phyloP scores from a whole-genome alignment of 2,888 invertebrate species.

The Hyalella azteca region DNA sequence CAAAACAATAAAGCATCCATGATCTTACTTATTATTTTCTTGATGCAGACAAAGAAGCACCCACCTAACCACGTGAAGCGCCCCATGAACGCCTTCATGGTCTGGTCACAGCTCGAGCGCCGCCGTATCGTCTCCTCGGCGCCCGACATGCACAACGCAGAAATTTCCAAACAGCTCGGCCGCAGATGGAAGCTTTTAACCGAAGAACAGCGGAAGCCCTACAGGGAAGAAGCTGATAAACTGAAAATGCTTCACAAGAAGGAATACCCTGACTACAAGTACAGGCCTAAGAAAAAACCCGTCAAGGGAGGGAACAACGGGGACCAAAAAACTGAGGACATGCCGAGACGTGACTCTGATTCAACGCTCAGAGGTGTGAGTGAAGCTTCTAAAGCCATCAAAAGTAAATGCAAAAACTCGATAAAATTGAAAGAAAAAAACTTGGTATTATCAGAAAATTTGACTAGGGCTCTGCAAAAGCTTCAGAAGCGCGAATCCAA shows the following conservation, averaged over 20 bases:
- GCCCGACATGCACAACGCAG: slow-evolving; percentile 99
- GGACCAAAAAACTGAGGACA: not conserved
- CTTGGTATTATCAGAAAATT: slow-evolving; percentile 7
- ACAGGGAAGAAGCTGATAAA: slow-evolving; percentile 53
- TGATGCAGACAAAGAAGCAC: slow-evolving; percentile 88
- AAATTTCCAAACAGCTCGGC: slow-evolving; percentile 92
- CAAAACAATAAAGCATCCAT: not conserved
- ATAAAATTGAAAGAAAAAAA: not conserved
- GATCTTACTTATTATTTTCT: not conserved
- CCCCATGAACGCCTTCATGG: slow-evolving; percentile 99
- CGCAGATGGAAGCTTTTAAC: slow-evolving; percentile 56
- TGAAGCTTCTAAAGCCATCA: not conserved
- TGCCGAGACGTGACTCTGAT: not conserved
- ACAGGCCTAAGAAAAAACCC: slow-evolving; percentile 56
- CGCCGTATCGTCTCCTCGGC: slow-evolving; percentile 94
- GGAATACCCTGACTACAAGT: slow-evolving; percentile 58
- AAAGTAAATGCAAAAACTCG: not conserved
- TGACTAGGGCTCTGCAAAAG: not conserved
- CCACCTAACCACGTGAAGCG: slow-evolving; percentile 97
- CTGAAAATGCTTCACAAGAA: slow-evolving; percentile 55
- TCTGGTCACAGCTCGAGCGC: slow-evolving; percentile 96
- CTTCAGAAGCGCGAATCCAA: not conserved
- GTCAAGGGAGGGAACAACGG: not conserved
- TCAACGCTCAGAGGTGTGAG: not conserved
- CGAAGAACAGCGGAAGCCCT: slow-evolving; percentile 53